phyloP scores from a whole-genome alignment of 2,113 vertebrate species.

The Ariopsis seemanni region DNA sequence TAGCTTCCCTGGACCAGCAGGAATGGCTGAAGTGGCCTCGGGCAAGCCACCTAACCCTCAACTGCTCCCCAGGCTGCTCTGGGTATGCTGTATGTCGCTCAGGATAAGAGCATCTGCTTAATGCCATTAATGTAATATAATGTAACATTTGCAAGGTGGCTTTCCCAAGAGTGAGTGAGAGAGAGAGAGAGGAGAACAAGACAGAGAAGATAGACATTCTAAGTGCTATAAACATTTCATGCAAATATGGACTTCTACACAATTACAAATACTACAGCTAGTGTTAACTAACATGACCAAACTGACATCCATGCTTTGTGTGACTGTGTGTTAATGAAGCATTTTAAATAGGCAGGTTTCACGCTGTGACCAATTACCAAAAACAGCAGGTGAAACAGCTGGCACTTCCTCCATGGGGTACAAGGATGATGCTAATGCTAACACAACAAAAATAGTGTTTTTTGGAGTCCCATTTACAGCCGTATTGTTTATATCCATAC shows the following conservation, averaged over 20 bases:
- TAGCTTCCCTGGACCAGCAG: no score
- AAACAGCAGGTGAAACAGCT: constrained; percentile 42
- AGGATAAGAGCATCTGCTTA: no score
- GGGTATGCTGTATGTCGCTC: no score
- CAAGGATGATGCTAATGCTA: not conserved
- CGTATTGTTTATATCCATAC: not conserved
- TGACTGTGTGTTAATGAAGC: constrained; percentile 29
- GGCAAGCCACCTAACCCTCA: no score
- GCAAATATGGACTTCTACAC: not conserved
- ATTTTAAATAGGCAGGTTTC: constrained; percentile 22
- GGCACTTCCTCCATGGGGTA: constrained; percentile 19
- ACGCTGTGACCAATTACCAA: constrained; percentile 49
- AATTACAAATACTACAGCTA: not conserved
- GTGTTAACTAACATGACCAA: not conserved
- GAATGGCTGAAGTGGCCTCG: no score
- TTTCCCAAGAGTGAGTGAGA: not conserved
- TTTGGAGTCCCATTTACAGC: not conserved
- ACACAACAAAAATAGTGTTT: not conserved
- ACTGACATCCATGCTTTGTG: not conserved
- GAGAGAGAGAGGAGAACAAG: not conserved
- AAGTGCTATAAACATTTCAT: not conserved
- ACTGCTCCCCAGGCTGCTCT: no score
- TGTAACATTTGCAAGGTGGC: not conserved
- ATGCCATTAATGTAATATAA: no score
- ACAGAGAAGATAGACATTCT: not conserved